Base-by-base conservation (phyloP, 37 sponge, comb jelly and placozoan genomes). In the Oopsacas minuta region DNA sequence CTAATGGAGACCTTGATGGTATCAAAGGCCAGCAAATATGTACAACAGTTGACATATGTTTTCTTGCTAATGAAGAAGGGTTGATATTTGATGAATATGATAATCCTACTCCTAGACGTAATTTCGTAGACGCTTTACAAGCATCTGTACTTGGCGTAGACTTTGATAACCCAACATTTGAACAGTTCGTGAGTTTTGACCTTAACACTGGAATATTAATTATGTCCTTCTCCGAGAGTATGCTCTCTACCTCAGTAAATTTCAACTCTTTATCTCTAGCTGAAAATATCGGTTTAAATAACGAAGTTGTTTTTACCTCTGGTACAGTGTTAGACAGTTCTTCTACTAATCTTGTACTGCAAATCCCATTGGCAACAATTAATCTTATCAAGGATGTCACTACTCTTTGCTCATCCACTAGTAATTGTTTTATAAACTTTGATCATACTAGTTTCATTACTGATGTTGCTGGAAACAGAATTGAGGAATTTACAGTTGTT, bases 401-500 rank as follows among this genome's bases (percentile, higher is more conserved):
- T 28, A 32, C 30, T 15, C 46, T 95, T 0, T 95, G 96, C 38
- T 39, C 39, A 7, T 12, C 28, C 22, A 20, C 38, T 3, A 38
- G 81, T 30, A 86, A 30, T 82, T 94, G 95, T 82, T 36, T 85
- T 23, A 83, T 93, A 22, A 36, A 51, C 20, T 87, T 91, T 52
- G 51, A 38, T 39, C 28, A 61, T 3, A 35, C 53, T 35, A 83
- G 35, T 25, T 92, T 95, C 39, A 39, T 87, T 5, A 91, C 91
- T n/a, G 96, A 95, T 85, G 91, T 89, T 86, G 93, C 93, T 84
- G 96, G 93, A 1, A 95, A 95, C 84, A 37, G 36, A 69, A 90
- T 89, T 23, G 38, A 83, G 23, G 51, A 82, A 34, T 88, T 90
- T 81, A 36, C 38, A 5, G 37, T 38, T 22, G 30, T 28, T 37